A percentile compares a stretch with the other conserved stretches of the same genome.
phyloP scores from a whole-genome alignment of 2,113 vertebrate species.

The Zootoca vivipara region DNA sequence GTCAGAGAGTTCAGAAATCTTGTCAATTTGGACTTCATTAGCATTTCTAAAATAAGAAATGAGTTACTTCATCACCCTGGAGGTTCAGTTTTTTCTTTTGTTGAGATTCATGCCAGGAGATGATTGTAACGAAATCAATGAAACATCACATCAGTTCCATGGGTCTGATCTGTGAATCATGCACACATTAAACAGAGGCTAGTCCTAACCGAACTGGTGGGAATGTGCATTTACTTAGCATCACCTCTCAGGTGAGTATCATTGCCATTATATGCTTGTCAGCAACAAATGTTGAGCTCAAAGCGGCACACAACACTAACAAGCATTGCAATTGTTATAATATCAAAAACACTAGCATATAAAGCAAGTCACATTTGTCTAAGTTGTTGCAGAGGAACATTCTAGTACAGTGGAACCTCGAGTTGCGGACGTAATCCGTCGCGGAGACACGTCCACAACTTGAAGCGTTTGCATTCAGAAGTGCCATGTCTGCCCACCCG shows the following conservation, averaged over 20 bases:
- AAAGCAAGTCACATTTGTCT: too few relatives aligned
- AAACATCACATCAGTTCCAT: background rate
- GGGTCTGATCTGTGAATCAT: background rate
- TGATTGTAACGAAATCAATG: background rate
- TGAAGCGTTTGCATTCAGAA: too few relatives aligned
- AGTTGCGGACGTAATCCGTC: too few relatives aligned
- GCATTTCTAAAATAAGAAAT: constrained; percentile 34
- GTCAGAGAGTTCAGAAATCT: background rate
- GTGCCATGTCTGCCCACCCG: accelerated
- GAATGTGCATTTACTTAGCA: background rate
- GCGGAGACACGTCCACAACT: too few relatives aligned
- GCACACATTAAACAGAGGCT: background rate
- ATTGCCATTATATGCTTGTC: too few relatives aligned
- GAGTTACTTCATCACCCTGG: background rate
- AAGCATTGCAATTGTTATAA: too few relatives aligned
- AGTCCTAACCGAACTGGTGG: background rate
- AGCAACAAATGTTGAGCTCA: too few relatives aligned
- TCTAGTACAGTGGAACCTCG: background rate
- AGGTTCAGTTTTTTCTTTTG: constrained; percentile 6
- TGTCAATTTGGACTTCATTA: background rate
- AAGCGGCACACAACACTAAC: too few relatives aligned
- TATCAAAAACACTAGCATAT: too few relatives aligned
- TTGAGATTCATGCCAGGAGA: constrained; percentile 18
- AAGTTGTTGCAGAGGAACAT: background rate
- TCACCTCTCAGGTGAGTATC: too few relatives aligned